phyloP scores from a whole-genome alignment of 2,113 vertebrate genomes.

The Forbesichthys agassizii region DNA sequence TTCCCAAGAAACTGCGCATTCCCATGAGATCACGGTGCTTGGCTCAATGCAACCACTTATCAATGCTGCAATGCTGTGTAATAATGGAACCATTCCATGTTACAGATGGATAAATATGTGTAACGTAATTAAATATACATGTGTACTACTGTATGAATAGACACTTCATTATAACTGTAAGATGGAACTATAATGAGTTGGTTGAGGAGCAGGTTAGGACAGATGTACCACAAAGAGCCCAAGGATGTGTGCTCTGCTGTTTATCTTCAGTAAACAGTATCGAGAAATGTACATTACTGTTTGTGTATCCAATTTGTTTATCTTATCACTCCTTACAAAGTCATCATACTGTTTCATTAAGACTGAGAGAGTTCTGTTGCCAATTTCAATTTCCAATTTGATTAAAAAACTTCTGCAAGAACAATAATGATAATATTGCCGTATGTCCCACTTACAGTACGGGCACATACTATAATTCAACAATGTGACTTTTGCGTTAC shows the following conservation, averaged over 20 bases:
- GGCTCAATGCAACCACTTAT: constrained; percentile 41
- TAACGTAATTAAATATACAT: background rate
- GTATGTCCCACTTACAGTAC: no score
- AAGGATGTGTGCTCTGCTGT: constrained; percentile 12
- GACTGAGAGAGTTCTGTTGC: no score
- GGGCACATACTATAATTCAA: no score
- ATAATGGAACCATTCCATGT: background rate
- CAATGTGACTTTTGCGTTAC: background rate
- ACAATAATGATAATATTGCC: no score
- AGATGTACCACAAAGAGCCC: constrained; percentile 25
- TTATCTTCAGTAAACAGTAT: background rate
- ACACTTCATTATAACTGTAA: background rate
- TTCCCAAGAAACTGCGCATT: constrained; percentile 14
- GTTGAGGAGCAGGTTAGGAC: constrained; percentile 17
- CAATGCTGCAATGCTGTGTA: background rate
- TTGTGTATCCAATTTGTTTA: constrained; percentile 13
- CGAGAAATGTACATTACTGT: background rate
- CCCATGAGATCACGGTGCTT: constrained; percentile 41
- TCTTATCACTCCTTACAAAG: no score
- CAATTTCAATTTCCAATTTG: no score
- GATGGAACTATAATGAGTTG: constrained; percentile 13
- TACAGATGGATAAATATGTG: background rate
- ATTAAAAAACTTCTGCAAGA: no score
- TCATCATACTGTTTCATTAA: no score
- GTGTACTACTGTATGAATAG: background rate